Evolutionary conservation across 1,140 invertebrate genomes (phyloP).

Genomic region (Drosophila virilis): DNA sequence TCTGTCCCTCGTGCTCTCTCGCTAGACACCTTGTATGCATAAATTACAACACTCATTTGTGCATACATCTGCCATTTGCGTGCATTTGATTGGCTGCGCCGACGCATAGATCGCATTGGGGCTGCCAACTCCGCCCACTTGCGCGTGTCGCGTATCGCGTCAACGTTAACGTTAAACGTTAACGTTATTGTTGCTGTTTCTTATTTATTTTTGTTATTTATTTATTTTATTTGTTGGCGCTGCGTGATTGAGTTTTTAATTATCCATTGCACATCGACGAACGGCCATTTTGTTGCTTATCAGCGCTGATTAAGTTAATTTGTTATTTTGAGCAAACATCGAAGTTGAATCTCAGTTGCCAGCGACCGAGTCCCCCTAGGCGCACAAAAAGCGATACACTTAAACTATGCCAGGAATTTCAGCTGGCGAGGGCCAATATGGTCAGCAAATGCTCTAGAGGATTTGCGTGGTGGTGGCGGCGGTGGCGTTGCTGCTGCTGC

Average conservation of each 20-base stretch:
- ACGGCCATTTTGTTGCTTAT: slow-evolving; percentile 65
- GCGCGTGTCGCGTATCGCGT: neutral
- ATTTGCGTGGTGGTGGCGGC: slow-evolving; percentile 67
- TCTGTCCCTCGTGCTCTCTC: slow-evolving; percentile 4
- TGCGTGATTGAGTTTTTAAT: slow-evolving; percentile 74
- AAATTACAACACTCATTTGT: slow-evolving; percentile 52
- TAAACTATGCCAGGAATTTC: slow-evolving; percentile 78
- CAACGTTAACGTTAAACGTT: neutral
- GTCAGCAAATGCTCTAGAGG: slow-evolving; percentile 80
- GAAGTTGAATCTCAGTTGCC: slow-evolving; percentile 5
- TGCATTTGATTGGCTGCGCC: slow-evolving; percentile 52
- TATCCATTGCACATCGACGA: slow-evolving; percentile 11
- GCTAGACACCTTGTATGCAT: slow-evolving; percentile 51
- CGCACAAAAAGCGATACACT: slow-evolving; percentile 75
- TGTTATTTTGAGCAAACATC: slow-evolving; percentile 54
- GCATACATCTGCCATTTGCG: slow-evolving; percentile 52
- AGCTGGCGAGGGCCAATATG: slow-evolving; percentile 67
- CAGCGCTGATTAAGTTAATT: slow-evolving; percentile 75
- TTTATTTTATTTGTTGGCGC: neutral
- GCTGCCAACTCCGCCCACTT: slow-evolving; percentile 37
- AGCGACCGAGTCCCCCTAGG: slow-evolving; percentile 26
- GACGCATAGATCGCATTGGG: slow-evolving; percentile 60
- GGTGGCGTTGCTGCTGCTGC: slow-evolving; percentile 2
- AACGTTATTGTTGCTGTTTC: slow-evolving; percentile 5
- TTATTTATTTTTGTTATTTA: neutral